phyloP scores from a whole-genome alignment of 2,888 invertebrate species.

The Rhamnusium bicolor region DNA sequence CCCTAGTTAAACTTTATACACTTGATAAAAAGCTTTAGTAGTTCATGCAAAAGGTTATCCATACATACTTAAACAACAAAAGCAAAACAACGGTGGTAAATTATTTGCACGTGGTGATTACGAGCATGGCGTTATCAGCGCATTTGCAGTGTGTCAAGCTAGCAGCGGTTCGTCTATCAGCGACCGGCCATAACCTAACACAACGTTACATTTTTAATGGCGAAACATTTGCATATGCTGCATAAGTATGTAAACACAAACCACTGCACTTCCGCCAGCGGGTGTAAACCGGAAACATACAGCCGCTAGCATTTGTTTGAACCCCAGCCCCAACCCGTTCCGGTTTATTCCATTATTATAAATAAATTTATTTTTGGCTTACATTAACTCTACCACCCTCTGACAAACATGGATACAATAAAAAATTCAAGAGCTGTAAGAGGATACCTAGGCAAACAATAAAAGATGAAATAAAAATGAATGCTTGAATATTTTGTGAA shows the following conservation, averaged over 20 bases:
- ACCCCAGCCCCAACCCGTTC: slow-evolving; percentile 35
- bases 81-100: slow-evolving; percentile 31
- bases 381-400: slow-evolving; percentile 15
- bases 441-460: neutral
- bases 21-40: slow-evolving; percentile 23
- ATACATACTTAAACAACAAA: slow-evolving; percentile 14
- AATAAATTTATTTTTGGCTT: slow-evolving; percentile 37
- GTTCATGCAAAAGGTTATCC: slow-evolving; percentile 35
- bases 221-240: slow-evolving; percentile 63
- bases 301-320: slow-evolving; percentile 62
- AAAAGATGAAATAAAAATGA: neutral
- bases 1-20: slow-evolving; percentile 12
- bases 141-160: slow-evolving; percentile 38
- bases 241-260: slow-evolving; percentile 66
- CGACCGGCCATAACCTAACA: slow-evolving; percentile 60
- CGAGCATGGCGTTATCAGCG: slow-evolving; percentile 34
- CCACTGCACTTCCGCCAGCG: slow-evolving; percentile 65
- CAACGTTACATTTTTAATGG: slow-evolving; percentile 66
- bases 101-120: slow-evolving; percentile 41
- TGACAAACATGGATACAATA: slow-evolving; percentile 1
- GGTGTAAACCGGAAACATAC: slow-evolving; percentile 65
- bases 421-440: neutral
- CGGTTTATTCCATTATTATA: slow-evolving; percentile 18
- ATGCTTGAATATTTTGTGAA: neutral
- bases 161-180: slow-evolving; percentile 35